A percentile compares a stretch with the other conserved stretches of the same genome.
Evolutionary conservation across 2,888 invertebrate species (phyloP).

Genomic region (Trichogramma dendrolimi): DNA sequence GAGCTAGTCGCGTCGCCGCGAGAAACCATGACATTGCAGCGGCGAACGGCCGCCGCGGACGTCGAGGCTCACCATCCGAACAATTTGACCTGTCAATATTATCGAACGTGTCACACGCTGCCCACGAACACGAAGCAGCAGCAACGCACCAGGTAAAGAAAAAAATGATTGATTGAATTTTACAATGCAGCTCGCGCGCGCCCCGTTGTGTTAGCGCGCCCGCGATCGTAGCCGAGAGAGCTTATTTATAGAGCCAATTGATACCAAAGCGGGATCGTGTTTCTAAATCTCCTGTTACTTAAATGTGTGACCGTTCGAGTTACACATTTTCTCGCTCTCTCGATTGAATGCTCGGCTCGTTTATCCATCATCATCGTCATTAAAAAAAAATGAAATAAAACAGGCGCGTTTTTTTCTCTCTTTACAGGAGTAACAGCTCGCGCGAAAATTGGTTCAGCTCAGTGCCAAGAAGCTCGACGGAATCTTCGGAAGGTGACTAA

Average conservation of each 20-base stretch:
- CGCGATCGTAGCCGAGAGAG: neutral
- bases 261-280: neutral
- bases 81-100: constrained; percentile 54
- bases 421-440: constrained; percentile 49
- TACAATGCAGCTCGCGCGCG: neutral
- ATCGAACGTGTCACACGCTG: constrained; percentile 63
- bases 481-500: constrained; percentile 52
- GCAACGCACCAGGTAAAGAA: constrained; percentile 53
- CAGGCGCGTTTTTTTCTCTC: constrained; percentile 3
- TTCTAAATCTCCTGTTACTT: neutral
- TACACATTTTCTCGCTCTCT: neutral
- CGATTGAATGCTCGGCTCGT: no score
- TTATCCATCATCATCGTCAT: no score
- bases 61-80: constrained; percentile 34
- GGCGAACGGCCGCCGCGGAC: constrained; percentile 55
- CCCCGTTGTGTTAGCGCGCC: no score
- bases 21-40: constrained; percentile 68
- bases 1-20: constrained; percentile 57
- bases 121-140: constrained; percentile 60
- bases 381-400: neutral
- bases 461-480: constrained; percentile 56
- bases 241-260: neutral
- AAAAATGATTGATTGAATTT: neutral
- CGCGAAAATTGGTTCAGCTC: constrained; percentile 58
- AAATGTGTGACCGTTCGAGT: neutral